Percentiles rank a stretch among this genome's conserved stretches.
Evolutionary conservation across 2,888 invertebrate genomes (phyloP).

Genomic region (Andrena minutula): DNA sequence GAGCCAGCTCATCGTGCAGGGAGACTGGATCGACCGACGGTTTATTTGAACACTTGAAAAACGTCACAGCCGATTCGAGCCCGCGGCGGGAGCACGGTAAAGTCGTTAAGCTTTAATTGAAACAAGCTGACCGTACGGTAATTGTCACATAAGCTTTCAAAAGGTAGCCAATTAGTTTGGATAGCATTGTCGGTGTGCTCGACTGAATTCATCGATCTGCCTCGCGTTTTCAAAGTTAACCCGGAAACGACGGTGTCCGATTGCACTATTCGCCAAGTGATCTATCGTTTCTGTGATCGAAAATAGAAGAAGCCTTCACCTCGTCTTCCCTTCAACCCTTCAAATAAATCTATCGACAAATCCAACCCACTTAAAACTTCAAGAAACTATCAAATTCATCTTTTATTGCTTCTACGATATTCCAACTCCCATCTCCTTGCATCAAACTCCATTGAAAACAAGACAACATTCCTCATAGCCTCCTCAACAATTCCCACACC

Average conservation of each 20-base stretch:
- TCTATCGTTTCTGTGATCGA: slow-evolving; percentile 40
- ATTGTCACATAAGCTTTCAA: slow-evolving; percentile 65
- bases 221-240: slow-evolving; percentile 42
- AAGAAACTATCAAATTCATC: slow-evolving; percentile 1
- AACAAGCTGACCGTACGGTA: slow-evolving; percentile 63
- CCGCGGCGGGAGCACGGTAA: slow-evolving; percentile 40
- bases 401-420: background rate
- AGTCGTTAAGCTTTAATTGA: slow-evolving; percentile 59
- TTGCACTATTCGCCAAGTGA: slow-evolving; percentile 41
- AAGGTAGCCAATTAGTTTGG: slow-evolving; percentile 65
- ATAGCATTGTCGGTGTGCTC: slow-evolving; percentile 62
- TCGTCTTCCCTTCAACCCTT: too few relatives aligned
- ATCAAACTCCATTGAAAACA: background rate
- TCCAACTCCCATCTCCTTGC: background rate
- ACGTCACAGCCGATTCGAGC: slow-evolving; percentile 36
- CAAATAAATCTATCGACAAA: too few relatives aligned
- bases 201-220: slow-evolving; percentile 63
- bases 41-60: slow-evolving; percentile 47
- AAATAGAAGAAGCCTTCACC: background rate
- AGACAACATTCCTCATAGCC: background rate
- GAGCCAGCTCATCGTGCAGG: slow-evolving; percentile 17
- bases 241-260: slow-evolving; percentile 37
- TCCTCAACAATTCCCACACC: background rate
- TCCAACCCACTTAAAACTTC: background rate
- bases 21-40: background rate